Base-by-base conservation (phyloP, 2,797 vertebrate species). In the Sebastes jordani region DNA sequence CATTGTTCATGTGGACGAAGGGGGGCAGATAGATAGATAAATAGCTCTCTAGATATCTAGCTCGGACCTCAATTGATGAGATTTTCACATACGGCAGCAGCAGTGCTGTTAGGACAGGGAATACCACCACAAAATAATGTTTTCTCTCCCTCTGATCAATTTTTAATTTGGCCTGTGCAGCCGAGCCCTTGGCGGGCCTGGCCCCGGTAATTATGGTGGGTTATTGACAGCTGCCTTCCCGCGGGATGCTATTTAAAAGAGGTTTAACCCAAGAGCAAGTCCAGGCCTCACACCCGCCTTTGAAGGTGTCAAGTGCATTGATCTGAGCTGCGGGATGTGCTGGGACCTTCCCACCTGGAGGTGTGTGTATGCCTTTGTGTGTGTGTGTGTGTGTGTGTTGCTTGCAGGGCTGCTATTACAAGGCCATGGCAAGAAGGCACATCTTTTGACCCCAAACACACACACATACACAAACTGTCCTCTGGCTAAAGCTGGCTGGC, bases 251-350 rank as follows among this genome's bases (percentile, higher is more conserved):
- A 97, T 96, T 97, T 97, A 95, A 97, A 96, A 94, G 92, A 97
- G 97, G 95, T 97, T 98, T 97, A 98, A 98, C 96, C 96, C 95
- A 91, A 94, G 95, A 97, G 95, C 95, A 97, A 96, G 95, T 96
- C 93, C 91, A 93, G 92, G 95, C 94, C 96, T 95, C 91, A 90
- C 90, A 89, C 93, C 80, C 83, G 88, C 95, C 96, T 97, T 97
- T 97, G 96, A 97, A 97, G 96, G 96, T 97, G 95, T 96, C 96
- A 96, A 97, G 93, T 94, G 95, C 96, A 97, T 96, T 97, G 97
- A 97, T 97, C 96, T 95, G 94, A 96, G 96, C 96, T 97, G 94
- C 93, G 92, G 96, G 96, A 97, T 95, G 94, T 92, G 91, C 94
- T 95, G 90, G 89, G 96, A 93, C 91, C 95, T 94, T 96, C 96